These are phyloP conservation scores for Ciconia nigra DNA, from an alignment of 2,797 vertebrate species.

Conservation along the genomic window DNA sequence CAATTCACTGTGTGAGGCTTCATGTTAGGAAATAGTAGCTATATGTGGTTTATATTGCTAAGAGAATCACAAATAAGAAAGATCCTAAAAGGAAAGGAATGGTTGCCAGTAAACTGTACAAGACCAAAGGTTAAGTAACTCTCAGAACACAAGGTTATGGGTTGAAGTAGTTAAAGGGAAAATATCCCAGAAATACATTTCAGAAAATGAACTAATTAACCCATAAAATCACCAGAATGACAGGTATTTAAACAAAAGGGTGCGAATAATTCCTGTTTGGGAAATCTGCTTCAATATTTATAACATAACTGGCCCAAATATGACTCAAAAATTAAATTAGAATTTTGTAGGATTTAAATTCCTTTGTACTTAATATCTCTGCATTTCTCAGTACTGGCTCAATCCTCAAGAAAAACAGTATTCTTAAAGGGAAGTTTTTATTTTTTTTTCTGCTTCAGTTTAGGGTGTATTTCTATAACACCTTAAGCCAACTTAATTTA, in stretches of 20 bases:
- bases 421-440: background rate
- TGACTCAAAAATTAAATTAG: background rate
- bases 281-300: background rate
- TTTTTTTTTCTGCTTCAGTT: background rate
- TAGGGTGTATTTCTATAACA: background rate
- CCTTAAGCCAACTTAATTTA: background rate
- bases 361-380: background rate
- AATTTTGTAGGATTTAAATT: background rate
- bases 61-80: conserved; percentile 21
- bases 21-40: conserved; percentile 1
- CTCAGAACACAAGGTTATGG: conserved; percentile 40
- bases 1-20: background rate
- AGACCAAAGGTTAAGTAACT: conserved; percentile 60
- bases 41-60: conserved; percentile 2
- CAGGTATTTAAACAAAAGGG: conserved; percentile 33
- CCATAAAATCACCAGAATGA: conserved; percentile 23
- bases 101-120: conserved; percentile 28
- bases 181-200: conserved; percentile 47
- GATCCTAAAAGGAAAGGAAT: conserved; percentile 43
- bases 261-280: conserved; percentile 1
- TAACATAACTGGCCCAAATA: background rate
- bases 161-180: conserved; percentile 46
- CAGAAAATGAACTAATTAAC: conserved; percentile 56
- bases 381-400: background rate
- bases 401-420: background rate